Base-by-base conservation (phyloP, 2,113 vertebrate genomes). In the Balaeniceps rex region DNA sequence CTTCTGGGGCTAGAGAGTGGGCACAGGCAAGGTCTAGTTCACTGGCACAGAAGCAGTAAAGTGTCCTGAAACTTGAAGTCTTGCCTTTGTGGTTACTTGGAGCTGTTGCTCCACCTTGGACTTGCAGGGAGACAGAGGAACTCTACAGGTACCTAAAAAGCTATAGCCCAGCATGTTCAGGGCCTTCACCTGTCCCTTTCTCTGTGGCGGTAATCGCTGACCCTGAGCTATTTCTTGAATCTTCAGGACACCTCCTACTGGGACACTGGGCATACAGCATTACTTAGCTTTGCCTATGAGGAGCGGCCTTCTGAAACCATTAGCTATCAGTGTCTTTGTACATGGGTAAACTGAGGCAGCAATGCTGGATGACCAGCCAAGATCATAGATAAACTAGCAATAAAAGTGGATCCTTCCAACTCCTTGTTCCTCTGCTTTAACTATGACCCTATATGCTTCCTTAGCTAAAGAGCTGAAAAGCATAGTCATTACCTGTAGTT, bases 381-480 rank as follows among this genome's bases (percentile, higher is more conserved):
- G 38, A 14, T 63, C 23, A 34, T 7, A 46, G 31, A 80, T 44
- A 55, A 83, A 29, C 4, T 21, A 81, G 12, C 4, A 70, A 7
- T 33, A 17, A 25, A 54, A 92, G 4, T 12, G 14, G 12, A 66
- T 69, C 9, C 4, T 90, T 76, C 23, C 6, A 40, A 12, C 1
- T 76, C 31, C 19, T 29, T 38, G 4, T 70, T 87, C 25, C 14
- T 79, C 46, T 83, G 11, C 9, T 83, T 68, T 90, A 82, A 29
- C 23, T 2, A 6, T 38, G 17, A 29, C 3, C 3, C 8, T 52
- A 1, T 8, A 23, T 3, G 3, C 7, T 84, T 79, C 8, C 6
- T 14, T 9, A 46, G 36, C 19, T 79, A 22, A 63, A 64, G 14
- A 70, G 19, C 47, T 54, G 18, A 24, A 79, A 24, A 40, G 0